Conservation (phyloP, 2,797 vertebrate genomes). For the Percopsis omiscomaycus region DNA sequence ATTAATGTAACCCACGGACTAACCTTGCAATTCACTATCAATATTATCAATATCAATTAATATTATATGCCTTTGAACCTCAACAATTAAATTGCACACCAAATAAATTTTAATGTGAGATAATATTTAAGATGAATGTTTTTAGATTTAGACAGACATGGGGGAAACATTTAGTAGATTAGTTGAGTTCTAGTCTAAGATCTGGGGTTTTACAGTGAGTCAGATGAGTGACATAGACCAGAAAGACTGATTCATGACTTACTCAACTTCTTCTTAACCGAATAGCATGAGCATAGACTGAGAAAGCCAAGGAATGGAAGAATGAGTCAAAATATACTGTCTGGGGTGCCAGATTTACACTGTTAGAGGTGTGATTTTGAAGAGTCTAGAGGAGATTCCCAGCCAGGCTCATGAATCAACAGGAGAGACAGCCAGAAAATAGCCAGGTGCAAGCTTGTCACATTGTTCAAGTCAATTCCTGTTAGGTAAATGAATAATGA, state of each 20-base stretch:
- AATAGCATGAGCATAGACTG: background rate
- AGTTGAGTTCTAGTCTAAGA: conserved; percentile 7
- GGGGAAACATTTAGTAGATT: background rate
- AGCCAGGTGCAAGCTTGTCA: conserved; percentile 27
- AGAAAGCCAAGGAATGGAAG: conserved; percentile 13
- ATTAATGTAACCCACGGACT: background rate
- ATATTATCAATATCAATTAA: too few species aligned
- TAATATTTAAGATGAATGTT: too few species aligned
- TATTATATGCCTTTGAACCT: too few species aligned
- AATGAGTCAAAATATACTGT: conserved; percentile 45
- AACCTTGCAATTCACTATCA: too few species aligned
- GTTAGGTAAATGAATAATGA: background rate
- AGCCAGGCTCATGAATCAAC: conserved; percentile 34
- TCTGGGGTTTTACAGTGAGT: conserved; percentile 48
- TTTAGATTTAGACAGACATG: background rate
- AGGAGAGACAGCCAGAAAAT: conserved; percentile 11
- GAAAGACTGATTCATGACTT: conserved; percentile 43
- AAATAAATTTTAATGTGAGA: too few species aligned
- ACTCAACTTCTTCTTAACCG: background rate
- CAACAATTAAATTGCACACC: too few species aligned
- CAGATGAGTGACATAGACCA: conserved; percentile 25
- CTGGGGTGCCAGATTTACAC: conserved; percentile 19
- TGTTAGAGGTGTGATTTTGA: background rate
- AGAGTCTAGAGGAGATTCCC: background rate
- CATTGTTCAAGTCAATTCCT: background rate